Evolutionary conservation across 2,888 invertebrate genomes (phyloP).

Genomic region (Byasa hedistus): DNA sequence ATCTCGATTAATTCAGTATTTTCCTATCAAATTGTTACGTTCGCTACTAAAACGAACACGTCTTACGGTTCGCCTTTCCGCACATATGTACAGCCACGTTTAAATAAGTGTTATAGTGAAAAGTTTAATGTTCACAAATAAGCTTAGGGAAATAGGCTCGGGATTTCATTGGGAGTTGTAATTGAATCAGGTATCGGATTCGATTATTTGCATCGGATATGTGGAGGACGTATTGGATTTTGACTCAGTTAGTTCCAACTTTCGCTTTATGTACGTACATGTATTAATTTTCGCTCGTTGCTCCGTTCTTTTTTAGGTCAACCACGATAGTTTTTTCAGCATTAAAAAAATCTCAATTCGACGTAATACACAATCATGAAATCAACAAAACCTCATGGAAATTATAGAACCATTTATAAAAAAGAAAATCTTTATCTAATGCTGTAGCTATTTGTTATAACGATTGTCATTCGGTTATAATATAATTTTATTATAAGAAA

Average conservation of each 20-base stretch:
- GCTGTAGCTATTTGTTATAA: too few relatives aligned
- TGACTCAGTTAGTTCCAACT: not conserved
- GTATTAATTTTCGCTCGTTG: not conserved
- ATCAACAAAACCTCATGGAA: too few relatives aligned
- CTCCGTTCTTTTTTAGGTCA: not conserved
- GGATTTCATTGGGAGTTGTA: not conserved
- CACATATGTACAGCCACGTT: not conserved
- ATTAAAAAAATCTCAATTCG: too few relatives aligned
- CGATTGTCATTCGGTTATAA: too few relatives aligned
- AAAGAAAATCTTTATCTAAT: too few relatives aligned
- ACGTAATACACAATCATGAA: too few relatives aligned
- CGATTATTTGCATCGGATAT: conserved; percentile 18
- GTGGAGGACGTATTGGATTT: conserved; percentile 10
- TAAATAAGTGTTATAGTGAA: not conserved
- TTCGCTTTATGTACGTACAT: not conserved
- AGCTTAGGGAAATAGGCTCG: not conserved
- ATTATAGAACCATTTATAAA: too few relatives aligned
- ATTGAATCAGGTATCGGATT: conserved; percentile 16
- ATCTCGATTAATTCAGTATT: too few relatives aligned
- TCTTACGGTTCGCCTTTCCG: not conserved
- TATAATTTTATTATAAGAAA: too few relatives aligned
- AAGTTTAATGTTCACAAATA: not conserved
- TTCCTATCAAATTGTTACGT: too few relatives aligned
- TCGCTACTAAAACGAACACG: too few relatives aligned
- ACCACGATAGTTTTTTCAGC: not conserved